Base-by-base conservation (phyloP, 2,797 vertebrate species). In the Austrolebias charrua region DNA sequence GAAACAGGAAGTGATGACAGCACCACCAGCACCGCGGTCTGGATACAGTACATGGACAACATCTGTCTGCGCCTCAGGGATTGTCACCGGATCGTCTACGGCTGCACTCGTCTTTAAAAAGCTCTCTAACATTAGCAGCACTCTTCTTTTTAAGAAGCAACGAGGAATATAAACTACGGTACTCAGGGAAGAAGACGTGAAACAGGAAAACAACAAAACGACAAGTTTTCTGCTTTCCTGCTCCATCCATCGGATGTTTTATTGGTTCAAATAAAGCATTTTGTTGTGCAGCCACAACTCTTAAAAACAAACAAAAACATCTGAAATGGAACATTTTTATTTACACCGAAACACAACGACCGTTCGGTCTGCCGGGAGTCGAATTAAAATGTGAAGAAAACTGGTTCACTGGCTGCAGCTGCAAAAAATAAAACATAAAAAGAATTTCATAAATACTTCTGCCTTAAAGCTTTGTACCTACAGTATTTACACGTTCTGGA, bases 401-500 rank as follows among this genome's bases (percentile, higher is more conserved):
- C 86, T 66, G 70, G 81, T 79, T 71, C 29, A 24, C 74, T 58
- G 69, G 78, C 68, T 79, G 83, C 72, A 75, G 53, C 83, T 78
- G 84, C 24, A 24, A 2, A 24, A 24, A 24, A n/a, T n/a, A n/a
- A 24, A 24, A 1, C 24, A 24, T 24, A 24, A 24, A 24, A 24
- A 24, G 24, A 24, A 1, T 24, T 24, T 24, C 24, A 24, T 24
- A 24, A 98, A 98, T 97, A 97, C 85, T 89, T 90, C 84, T 86
- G 88, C 91, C 92, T 94, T 88, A 83, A 91, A 93, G 90, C 92
- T 95, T 14, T 33, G 31, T 33, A 33, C 31, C 24, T 24, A n/a
- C n/a, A 4, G 33, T 47, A 95, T 95, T 88, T 96, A 96, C 95
- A 96, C 90, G 86, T 91, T 91, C 89, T 95, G 24, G 24, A 3